Base-by-base conservation (phyloP, 2,797 vertebrate species). In the Pipistrellus pygmaeus region DNA sequence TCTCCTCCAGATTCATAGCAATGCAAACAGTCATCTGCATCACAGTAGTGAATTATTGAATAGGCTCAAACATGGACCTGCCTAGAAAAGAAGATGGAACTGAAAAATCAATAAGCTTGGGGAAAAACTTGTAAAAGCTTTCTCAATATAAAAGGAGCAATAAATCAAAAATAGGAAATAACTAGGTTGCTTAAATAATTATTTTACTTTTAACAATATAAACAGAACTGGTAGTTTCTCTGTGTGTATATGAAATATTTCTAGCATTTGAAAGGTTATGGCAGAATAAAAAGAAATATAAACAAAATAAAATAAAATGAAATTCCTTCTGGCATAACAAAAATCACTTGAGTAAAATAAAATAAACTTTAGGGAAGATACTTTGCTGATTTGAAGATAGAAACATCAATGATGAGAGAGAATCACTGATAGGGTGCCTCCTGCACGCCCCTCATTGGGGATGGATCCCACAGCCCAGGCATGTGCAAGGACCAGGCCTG, bases 101-200 rank as follows among this genome's bases (percentile, higher is more conserved):
- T 95, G 81, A 91, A 95, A 94, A 94, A 94, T 96, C 95, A 95
- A 80, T 96, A 72, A 81, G 30, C 60, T 21, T 80, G 68, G 66
- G 32, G 5, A 57, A 66, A 92, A 95, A 57, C 27, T 55, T 86
- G n/a, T 78, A 48, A 84, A 88, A 81, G 51, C 51, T 75, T 93
- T 85, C 38, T 95, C 62, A 95, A 83, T 93, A 64, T 84, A 76
- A 95, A 95, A 85, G 76, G 14, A 96, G 76, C 78, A 94, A 60
- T 91, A 94, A 92, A 85, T 95, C 88, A 95, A 94, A 60, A 86
- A 87, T 93, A 85, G 94, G 83, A 91, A 93, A 90, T 78, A 92
- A 35, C n/a, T 3, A 35, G 41, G 44, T 75, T 88, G 81, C 77
- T 94, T 82, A 38, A 73, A 76, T 94, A 95, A 95, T 96, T 78